phyloP scores from a whole-genome alignment of 2,888 invertebrate species.

The Mythimna loreyi region DNA sequence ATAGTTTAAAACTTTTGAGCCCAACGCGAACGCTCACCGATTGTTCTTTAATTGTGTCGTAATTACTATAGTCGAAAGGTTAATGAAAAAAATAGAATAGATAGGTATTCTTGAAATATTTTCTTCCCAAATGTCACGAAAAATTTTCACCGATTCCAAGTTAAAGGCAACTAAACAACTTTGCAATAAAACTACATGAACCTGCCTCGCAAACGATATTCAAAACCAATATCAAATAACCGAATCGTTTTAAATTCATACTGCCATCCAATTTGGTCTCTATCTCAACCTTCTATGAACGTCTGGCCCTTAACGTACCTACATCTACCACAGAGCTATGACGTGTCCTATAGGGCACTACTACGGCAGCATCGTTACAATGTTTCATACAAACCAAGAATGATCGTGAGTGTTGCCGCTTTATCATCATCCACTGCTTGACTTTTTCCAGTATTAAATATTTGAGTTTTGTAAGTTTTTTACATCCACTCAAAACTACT shows the following conservation, averaged over 20 bases:
- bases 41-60: too few species aligned
- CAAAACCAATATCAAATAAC: constrained; percentile 61
- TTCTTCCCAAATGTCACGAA: too few species aligned
- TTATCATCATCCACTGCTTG: neutral
- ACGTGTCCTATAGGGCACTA: fast-evolving
- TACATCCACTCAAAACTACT: too few species aligned
- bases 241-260: constrained; percentile 69
- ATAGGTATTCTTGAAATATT: too few species aligned
- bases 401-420: neutral
- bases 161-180: neutral
- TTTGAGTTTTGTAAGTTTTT: too few species aligned
- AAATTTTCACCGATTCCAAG: too few species aligned
- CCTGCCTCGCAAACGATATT: constrained; percentile 35
- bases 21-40: too few species aligned
- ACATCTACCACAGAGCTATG: constrained; percentile 5
- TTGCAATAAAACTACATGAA: constrained; percentile 11
- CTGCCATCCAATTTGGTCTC: constrained; percentile 72
- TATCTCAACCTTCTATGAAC: constrained; percentile 63
- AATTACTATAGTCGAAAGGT: too few species aligned
- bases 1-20: too few species aligned
- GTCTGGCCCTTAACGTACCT: constrained; percentile 74
- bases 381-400: neutral
- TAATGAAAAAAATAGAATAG: too few species aligned
- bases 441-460: neutral
- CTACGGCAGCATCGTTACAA: neutral